phyloP scores from a whole-genome alignment of 2,113 vertebrate genomes.

The Girardinichthys multiradiatus region DNA sequence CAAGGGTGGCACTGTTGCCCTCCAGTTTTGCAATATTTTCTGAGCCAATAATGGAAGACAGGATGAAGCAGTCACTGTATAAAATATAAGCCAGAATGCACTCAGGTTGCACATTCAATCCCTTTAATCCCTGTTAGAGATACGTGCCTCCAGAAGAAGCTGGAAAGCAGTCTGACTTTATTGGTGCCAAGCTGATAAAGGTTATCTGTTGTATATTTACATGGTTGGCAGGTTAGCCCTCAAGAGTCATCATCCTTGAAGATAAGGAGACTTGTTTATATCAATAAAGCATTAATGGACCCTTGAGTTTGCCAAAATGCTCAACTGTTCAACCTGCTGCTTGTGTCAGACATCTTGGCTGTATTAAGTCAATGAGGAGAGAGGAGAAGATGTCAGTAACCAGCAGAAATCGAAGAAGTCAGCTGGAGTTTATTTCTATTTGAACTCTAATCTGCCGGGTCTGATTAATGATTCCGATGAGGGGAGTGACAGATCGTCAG shows the following conservation, averaged over 20 bases:
- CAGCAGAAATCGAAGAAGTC: conserved; percentile 39
- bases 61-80: conserved; percentile 43
- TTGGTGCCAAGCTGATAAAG: conserved; percentile 67
- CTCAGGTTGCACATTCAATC: conserved; percentile 67
- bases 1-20: conserved; percentile 75
- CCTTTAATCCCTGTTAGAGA: conserved; percentile 70
- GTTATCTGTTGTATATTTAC: conserved; percentile 75
- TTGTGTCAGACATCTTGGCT: conserved; percentile 43
- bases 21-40: conserved; percentile 44
- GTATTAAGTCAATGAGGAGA: conserved; percentile 46
- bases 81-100: conserved; percentile 47
- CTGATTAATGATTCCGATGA: conserved; percentile 83
- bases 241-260: conserved; percentile 56
- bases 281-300: conserved; percentile 66
- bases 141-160: conserved; percentile 48
- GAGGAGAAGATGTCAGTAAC: conserved; percentile 51
- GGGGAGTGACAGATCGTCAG: conserved; percentile 76
- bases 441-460: conserved; percentile 78
- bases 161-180: conserved; percentile 35
- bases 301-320: conserved; percentile 41
- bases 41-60: conserved; percentile 5
- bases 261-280: conserved; percentile 73
- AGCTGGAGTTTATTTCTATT: conserved; percentile 77
- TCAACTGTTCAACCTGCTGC: conserved; percentile 34
- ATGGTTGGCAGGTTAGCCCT: conserved; percentile 66